These are phyloP conservation scores for Thyatira batis DNA, from an alignment of 2,888 invertebrate species.

Conservation along the genomic window DNA sequence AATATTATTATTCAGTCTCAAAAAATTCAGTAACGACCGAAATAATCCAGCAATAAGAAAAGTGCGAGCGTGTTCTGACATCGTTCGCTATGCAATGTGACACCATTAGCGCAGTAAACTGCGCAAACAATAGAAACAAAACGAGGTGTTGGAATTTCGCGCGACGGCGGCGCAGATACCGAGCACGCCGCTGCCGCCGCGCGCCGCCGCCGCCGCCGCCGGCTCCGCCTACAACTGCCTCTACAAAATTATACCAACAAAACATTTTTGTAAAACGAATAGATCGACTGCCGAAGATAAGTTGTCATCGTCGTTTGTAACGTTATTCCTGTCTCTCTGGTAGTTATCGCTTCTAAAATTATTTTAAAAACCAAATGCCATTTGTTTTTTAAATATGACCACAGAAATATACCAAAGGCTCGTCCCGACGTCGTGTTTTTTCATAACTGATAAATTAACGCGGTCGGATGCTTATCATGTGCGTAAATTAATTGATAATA, in stretches of 20 bases:
- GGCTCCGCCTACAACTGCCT: slow-evolving; percentile 3
- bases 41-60: slow-evolving; percentile 57
- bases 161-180: slow-evolving; percentile 34
- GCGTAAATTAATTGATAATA: neutral
- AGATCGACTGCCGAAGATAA: slow-evolving; percentile 2
- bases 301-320: slow-evolving; percentile 5
- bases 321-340: neutral
- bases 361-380: neutral
- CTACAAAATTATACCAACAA: neutral
- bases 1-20: slow-evolving; percentile 21
- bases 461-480: neutral
- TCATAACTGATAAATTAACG: neutral
- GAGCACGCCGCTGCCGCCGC: slow-evolving; percentile 19
- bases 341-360: neutral
- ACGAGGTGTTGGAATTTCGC: slow-evolving; percentile 63
- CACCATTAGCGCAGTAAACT: slow-evolving; percentile 69
- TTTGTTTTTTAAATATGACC: neutral
- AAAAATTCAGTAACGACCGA: slow-evolving; percentile 49
- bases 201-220: slow-evolving; percentile 41
- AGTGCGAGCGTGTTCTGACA: slow-evolving; percentile 53
- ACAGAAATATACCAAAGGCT: neutral
- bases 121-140: slow-evolving; percentile 65
- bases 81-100: slow-evolving; percentile 73
- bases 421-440: neutral
- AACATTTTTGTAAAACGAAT: slow-evolving; percentile 1